A percentile compares a stretch with the other conserved stretches of the same genome.
These are phyloP conservation scores for Psammodynastes pulverulentus DNA, from an alignment of 2,113 vertebrate genomes.

Conservation along the genomic window DNA sequence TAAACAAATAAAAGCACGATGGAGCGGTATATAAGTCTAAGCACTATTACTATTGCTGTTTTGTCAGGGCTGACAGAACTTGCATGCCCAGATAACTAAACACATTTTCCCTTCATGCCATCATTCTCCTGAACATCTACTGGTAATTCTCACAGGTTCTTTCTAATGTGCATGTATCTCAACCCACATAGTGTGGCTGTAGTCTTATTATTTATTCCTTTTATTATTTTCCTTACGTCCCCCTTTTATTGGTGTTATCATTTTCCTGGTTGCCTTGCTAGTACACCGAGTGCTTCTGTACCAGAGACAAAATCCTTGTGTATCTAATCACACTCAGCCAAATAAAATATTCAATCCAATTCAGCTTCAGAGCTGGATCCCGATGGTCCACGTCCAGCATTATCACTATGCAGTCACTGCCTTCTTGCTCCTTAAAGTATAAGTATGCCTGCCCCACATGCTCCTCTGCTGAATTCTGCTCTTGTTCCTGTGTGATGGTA, in stretches of 20 bases:
- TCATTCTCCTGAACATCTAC: neutral
- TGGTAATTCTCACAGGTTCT: neutral
- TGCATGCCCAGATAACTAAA: neutral
- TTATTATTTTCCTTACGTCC: neutral
- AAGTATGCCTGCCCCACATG: neutral
- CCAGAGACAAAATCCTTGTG: neutral
- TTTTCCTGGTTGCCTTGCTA: neutral
- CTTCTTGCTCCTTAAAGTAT: neutral
- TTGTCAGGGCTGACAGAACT: neutral
- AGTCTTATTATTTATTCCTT: neutral
- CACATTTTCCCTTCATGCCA: neutral
- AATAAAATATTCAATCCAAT: neutral
- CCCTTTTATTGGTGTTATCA: neutral
- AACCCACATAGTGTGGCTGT: neutral
- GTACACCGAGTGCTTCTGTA: neutral
- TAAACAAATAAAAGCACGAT: no score
- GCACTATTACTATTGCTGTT: neutral
- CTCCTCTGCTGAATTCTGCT: neutral
- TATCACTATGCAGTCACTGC: neutral
- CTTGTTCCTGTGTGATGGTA: neutral
- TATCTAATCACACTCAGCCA: neutral
- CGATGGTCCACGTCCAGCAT: neutral
- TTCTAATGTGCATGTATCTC: neutral
- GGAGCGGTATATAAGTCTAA: neutral
- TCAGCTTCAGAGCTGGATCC: neutral